Conservation (phyloP, 2,797 vertebrate species). For the Selene dorsalis region DNA sequence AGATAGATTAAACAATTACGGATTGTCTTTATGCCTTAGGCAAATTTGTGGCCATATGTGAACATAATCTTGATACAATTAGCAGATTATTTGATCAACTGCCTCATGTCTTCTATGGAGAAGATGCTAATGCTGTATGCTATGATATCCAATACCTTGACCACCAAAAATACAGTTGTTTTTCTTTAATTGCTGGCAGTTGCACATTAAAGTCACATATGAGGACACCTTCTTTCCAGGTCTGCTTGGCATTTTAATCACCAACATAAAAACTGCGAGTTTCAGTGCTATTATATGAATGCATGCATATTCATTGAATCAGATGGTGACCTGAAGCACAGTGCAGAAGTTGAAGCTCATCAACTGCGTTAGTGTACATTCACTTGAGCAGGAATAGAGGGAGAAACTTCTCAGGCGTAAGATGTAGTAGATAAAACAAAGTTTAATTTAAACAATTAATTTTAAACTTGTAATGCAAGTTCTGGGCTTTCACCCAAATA, state of each 20-base stretch:
- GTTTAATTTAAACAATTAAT: too few species aligned
- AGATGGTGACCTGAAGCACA: too few species aligned
- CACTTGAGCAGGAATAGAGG: too few species aligned
- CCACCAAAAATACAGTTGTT: not conserved
- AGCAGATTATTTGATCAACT: conserved; percentile 14
- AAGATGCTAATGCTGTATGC: not conserved
- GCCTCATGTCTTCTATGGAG: not conserved
- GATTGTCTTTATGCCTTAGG: not conserved
- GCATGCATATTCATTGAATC: too few species aligned
- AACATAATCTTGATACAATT: not conserved
- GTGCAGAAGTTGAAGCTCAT: too few species aligned
- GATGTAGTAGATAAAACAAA: too few species aligned
- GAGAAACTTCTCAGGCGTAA: too few species aligned
- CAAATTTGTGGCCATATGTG: not conserved
- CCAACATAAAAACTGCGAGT: not conserved
- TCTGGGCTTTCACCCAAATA: too few species aligned
- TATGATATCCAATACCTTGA: not conserved
- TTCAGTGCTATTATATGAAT: too few species aligned
- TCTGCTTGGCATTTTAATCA: not conserved
- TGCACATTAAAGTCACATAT: not conserved
- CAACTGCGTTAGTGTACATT: too few species aligned
- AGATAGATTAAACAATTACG: conserved; percentile 5
- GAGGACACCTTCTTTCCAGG: not conserved
- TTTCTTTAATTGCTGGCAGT: not conserved
- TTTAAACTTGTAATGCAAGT: too few species aligned